Percentiles rank a stretch among this genome's conserved stretches.
These are phyloP conservation scores for Thryonomys swinderianus DNA, from an alignment of 2,113 vertebrate genomes.

Conservation along the genomic window DNA sequence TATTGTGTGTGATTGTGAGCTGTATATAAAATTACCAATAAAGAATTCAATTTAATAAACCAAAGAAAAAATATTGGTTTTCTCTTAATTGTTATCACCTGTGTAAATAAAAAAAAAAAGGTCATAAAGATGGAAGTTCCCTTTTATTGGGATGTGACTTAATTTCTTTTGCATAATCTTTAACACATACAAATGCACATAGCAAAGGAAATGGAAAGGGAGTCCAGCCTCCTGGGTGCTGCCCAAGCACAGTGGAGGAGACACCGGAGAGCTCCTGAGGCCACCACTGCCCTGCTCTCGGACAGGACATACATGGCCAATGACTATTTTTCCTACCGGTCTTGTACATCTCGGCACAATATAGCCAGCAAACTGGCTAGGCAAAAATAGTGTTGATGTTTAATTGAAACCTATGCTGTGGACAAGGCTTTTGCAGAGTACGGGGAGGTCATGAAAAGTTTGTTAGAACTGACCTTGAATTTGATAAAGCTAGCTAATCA, in stretches of 20 bases:
- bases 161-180: neutral
- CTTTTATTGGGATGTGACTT: neutral
- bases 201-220: neutral
- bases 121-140: neutral
- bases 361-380: neutral
- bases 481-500: neutral
- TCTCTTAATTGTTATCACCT: slow-evolving; percentile 55
- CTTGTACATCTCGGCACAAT: neutral
- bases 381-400: neutral
- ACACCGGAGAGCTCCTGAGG: accelerated
- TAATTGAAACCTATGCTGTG: neutral
- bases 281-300: neutral
- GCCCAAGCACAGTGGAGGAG: neutral
- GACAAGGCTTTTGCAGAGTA: neutral
- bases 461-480: neutral
- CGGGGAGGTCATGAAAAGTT: neutral
- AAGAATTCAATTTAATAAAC: too few relatives aligned
- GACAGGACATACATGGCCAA: neutral
- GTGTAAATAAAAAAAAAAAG: neutral
- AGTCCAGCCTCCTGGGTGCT: neutral
- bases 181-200: neutral
- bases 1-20: too few relatives aligned
- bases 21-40: too few relatives aligned
- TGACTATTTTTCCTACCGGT: neutral
- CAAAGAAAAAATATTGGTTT: slow-evolving; percentile 12